Base-by-base conservation (phyloP, 2,888 invertebrate species). In the Mesorhabditis belari region DNA sequence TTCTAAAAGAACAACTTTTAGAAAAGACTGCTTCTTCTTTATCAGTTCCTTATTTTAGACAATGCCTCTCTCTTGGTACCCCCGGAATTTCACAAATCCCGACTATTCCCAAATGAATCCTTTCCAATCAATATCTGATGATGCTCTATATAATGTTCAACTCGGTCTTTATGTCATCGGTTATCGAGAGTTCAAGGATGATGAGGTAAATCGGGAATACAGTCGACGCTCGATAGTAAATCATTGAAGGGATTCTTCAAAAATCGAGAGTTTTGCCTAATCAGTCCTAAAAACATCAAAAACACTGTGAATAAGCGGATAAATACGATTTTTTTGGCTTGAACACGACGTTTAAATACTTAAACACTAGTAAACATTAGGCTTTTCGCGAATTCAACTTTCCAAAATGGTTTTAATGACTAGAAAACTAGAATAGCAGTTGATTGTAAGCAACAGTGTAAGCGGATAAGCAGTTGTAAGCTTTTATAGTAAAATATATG, bases 61-160 rank as follows among this genome's bases (percentile, higher is more conserved):
- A 29, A 79, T 79, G 79, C 79, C 79, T 3, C 68, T 79, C 26
- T 66, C 76, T 2, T 80, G 80, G 80, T 80, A 75, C 55, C 78
- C 80, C 21, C 62, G 79, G 49, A 80, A 80, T 60, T 80, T 80
- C 71, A 80, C 80, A 3, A 77, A 80, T 62, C 76, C 76, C 0
- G 77, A 80, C 61, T 61, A 66, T 25, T 17, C 44, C 12, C 17
- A 69, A 12, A 71, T 57, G 2, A 68, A 64, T 28, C 60, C 74
- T 26, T 70, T 69, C 60, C 69, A 71, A 28, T 59, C 71, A 57
- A 69, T 70, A 24, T 75, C 77, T 9, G 78, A 79, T 53, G 77
- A 78, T 24, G 62, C 74, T 0, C 67, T 80, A 52, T 79, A 79
- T 61, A 64, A 69, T 21, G 80, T 79, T 2, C 79, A 79, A 63